Evolutionary conservation across 2,113 vertebrate species (phyloP).

Genomic region (Amia ocellicauda): DNA sequence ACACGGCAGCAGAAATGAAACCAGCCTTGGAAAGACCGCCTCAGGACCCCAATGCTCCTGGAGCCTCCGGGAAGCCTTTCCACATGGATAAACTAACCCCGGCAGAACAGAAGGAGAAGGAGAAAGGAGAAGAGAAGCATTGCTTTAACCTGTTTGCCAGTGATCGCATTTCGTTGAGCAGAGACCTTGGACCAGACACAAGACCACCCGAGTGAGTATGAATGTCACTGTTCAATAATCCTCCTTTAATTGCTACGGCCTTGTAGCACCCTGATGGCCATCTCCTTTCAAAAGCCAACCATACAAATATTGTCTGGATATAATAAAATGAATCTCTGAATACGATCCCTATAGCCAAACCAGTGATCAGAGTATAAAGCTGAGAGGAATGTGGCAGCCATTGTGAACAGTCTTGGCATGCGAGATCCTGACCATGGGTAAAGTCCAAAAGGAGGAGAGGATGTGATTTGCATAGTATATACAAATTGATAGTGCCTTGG

Average conservation of each 20-base stretch:
- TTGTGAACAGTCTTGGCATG: too few relatives aligned
- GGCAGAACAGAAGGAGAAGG: conserved; percentile 86
- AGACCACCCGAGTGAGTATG: conserved; percentile 92
- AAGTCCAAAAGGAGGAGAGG: not conserved
- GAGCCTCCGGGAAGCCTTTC: conserved; percentile 87
- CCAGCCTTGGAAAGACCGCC: conserved; percentile 79
- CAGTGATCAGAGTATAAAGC: too few relatives aligned
- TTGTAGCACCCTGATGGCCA: too few relatives aligned
- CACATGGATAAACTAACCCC: conserved; percentile 69
- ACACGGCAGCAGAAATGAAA: conserved; percentile 82
- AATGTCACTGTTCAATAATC: conserved; percentile 15
- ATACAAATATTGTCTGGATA: too few relatives aligned
- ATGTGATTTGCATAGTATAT: too few relatives aligned
- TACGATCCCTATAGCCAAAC: conserved; percentile 14
- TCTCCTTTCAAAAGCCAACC: too few relatives aligned
- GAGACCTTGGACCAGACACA: conserved; percentile 93
- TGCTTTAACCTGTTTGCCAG: conserved; percentile 96
- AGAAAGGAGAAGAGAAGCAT: conserved; percentile 85
- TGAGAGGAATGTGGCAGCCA: too few relatives aligned
- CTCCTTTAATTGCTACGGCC: too few relatives aligned
- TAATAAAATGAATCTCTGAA: not conserved
- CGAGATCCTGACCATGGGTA: too few relatives aligned
- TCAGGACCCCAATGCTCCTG: conserved; percentile 82
- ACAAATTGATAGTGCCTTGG: too few relatives aligned
- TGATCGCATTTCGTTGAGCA: conserved; percentile 91